A percentile compares a stretch with the other conserved stretches of the same genome.
phyloP scores from a whole-genome alignment of 1,140 invertebrate species.

The Atopsyche davidsoni region DNA sequence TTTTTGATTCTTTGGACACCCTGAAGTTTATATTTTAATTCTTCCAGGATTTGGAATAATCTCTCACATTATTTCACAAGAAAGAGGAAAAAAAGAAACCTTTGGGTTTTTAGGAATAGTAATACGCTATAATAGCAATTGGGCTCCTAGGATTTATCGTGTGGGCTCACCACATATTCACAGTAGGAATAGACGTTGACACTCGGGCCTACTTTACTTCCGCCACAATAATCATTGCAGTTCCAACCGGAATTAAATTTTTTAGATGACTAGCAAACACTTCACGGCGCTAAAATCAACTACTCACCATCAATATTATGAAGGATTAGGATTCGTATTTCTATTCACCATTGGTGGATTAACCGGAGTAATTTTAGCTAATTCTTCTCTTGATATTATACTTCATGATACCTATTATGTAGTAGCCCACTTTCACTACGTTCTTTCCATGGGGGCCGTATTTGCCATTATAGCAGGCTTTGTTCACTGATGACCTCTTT shows the following conservation, averaged over 20 bases:
- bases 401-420: constrained; percentile 73
- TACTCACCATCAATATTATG: constrained; percentile 53
- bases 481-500: constrained; percentile 59
- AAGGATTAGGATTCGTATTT: constrained; percentile 65
- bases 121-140: constrained; percentile 59
- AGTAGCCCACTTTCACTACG: constrained; percentile 69
- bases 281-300: constrained; percentile 49
- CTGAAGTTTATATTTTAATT: constrained; percentile 72
- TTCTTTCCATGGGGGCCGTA: constrained; percentile 60
- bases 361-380: constrained; percentile 61
- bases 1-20: constrained; percentile 76
- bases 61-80: constrained; percentile 56
- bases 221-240: constrained; percentile 68
- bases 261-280: constrained; percentile 58
- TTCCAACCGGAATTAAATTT: constrained; percentile 62
- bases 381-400: constrained; percentile 64
- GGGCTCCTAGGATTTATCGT: constrained; percentile 62
- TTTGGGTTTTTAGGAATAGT: constrained; percentile 57
- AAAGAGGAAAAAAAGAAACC: constrained; percentile 54
- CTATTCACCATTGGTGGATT: constrained; percentile 60
- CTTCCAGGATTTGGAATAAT: constrained; percentile 59
- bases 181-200: constrained; percentile 66
- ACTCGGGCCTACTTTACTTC: constrained; percentile 68
- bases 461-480: constrained; percentile 65
- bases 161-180: constrained; percentile 68